Evolutionary conservation across 2,113 vertebrate species (phyloP), one percentile per base, ranked within the genome.

Genomic region (Platichthys stellatus): DNA sequence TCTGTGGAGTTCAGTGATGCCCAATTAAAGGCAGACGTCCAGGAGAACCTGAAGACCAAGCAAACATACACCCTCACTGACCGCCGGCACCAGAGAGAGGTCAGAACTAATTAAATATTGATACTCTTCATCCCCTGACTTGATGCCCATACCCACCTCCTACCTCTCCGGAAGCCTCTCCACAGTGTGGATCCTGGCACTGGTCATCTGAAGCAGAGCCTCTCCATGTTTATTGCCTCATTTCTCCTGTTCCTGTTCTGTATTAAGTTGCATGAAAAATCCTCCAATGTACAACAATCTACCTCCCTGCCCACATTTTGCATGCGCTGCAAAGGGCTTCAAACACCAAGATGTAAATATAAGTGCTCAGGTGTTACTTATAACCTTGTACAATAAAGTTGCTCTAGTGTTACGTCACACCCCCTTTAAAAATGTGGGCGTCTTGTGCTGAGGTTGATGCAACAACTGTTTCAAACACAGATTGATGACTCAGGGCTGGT

Each of bases 101-200:
- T 57, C 13, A 23, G 64, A 74, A 60, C 31, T 63, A 23, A 80
- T 88, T 71, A 85, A 85, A 83, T 80, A 88, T 76, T 72, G 6
- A 79, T 79, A 21, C 12, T 31, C 31, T 31, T 31, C 31, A 31
- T 31, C 31, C 31, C 31, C 31, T 31, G 31, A 31, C 31, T 31
- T 31, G 31, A 31, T 31, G 31, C 31, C 31, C 31, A 31, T 31
- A 31, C 31, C 78, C 45, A 64, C 65, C 62, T 72, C 26, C 17
- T 10, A 43, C 65, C n/a, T 60, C 53, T 64, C 21, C 18, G 20
- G 51, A 51, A 70, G 40, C 18, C 15, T 40, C 10, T 53, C 6
- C 54, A 61, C 43, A 49, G 45, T 54, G n/a, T 51, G 28, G 18
- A 72, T 69, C 28, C 23, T 38, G n/a, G 35, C 24, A 47, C 9